phyloP scores from a whole-genome alignment of 2,797 vertebrate species.

The Helicolenus hilgendorfi region DNA sequence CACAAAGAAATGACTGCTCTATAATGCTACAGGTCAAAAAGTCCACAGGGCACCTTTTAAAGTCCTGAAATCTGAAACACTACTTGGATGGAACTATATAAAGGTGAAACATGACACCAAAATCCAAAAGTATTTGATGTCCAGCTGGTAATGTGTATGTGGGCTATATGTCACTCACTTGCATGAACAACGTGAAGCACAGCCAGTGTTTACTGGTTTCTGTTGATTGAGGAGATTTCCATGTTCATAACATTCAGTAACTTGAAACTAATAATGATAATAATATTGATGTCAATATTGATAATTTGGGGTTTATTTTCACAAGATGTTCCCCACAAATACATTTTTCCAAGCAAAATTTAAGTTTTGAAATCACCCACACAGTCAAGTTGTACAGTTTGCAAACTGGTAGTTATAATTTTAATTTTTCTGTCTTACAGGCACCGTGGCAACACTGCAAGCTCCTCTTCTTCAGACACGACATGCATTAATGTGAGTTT shows the following conservation, averaged over 20 bases:
- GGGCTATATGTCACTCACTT: background rate
- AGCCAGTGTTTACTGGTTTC: background rate
- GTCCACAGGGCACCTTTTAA: background rate
- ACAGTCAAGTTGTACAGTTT: background rate
- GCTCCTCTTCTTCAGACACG: background rate
- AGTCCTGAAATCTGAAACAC: background rate
- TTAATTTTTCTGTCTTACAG: constrained; percentile 24
- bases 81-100: background rate
- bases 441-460: background rate
- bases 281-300: background rate
- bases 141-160: background rate
- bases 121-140: background rate
- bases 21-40: background rate
- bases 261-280: background rate
- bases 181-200: background rate
- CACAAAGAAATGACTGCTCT: background rate
- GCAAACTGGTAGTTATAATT: background rate
- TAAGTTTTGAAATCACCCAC: background rate
- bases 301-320: background rate
- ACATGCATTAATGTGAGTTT: constrained; percentile 19
- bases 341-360: background rate
- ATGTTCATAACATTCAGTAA: background rate
- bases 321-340: background rate
- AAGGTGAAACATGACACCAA: background rate
- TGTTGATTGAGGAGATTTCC: background rate